Percentiles rank a stretch among this genome's conserved stretches.
These are phyloP conservation scores for Amphipyra berbera DNA, from an alignment of 2,888 invertebrate species.

Conservation along the genomic window DNA sequence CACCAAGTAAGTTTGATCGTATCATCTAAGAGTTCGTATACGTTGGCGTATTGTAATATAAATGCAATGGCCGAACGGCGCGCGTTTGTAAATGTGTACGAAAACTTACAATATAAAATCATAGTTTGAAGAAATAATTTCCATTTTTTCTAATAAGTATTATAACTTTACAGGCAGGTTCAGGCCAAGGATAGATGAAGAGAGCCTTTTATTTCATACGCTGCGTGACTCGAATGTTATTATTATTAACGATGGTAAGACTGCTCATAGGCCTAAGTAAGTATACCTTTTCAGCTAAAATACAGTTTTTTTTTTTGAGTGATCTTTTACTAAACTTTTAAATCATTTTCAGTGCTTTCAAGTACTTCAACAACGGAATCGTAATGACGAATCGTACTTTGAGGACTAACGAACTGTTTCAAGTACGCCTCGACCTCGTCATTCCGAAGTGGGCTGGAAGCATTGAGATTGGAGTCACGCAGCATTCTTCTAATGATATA, in stretches of 20 bases:
- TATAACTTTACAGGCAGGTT: constrained; percentile 74
- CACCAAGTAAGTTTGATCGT: constrained; percentile 74
- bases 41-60: too few relatives aligned
- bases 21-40: too few relatives aligned
- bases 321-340: not conserved
- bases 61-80: too few relatives aligned
- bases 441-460: constrained; percentile 98
- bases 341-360: constrained; percentile 92
- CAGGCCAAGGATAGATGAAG: constrained; percentile 86
- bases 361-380: constrained; percentile 98
- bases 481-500: constrained; percentile 95
- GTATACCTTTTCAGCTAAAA: constrained; percentile 63
- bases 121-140: too few relatives aligned
- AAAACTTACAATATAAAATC: too few relatives aligned
- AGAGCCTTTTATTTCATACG: constrained; percentile 96
- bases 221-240: constrained; percentile 98
- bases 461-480: constrained; percentile 98
- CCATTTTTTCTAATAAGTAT: not conserved
- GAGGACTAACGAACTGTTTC: constrained; percentile 96
- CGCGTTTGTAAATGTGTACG: too few relatives aligned
- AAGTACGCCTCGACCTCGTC: constrained; percentile 96
- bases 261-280: constrained; percentile 97
- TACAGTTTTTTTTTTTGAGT: too few relatives aligned
- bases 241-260: constrained; percentile 96
- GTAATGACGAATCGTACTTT: constrained; percentile 96